Evolutionary conservation across 2,113 vertebrate genomes (phyloP).

Genomic region (Mohoua ochrocephala): DNA sequence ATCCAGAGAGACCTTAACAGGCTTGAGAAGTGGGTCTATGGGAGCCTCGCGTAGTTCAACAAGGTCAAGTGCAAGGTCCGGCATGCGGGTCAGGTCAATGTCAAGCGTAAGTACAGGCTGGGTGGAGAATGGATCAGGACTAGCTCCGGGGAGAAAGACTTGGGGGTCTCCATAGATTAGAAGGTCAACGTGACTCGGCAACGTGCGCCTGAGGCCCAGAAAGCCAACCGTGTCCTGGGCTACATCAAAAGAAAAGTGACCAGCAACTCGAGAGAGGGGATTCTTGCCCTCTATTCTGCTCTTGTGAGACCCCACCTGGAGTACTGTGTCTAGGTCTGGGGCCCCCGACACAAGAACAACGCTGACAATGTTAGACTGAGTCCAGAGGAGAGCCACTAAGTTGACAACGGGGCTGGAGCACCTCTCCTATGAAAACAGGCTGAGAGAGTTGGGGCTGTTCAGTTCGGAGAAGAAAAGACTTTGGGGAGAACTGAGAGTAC

Average conservation of each 20-base stretch:
- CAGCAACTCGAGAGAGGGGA: neutral
- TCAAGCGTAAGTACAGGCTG: neutral
- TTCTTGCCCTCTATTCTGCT: neutral
- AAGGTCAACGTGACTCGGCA: neutral
- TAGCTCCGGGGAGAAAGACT: neutral
- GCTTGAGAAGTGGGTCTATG: neutral
- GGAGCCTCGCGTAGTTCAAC: neutral
- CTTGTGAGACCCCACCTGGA: neutral
- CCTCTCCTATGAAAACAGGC: neutral
- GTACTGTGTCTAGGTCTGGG: neutral
- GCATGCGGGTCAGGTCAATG: neutral
- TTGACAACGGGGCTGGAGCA: neutral
- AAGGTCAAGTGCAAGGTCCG: neutral
- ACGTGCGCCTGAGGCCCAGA: neutral
- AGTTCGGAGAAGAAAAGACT: neutral
- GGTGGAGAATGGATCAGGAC: neutral
- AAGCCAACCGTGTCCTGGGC: accelerated
- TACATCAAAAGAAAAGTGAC: neutral
- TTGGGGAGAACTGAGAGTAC: neutral
- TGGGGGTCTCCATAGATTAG: neutral
- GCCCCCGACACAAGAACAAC: neutral
- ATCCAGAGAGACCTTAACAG: neutral
- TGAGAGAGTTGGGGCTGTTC: neutral
- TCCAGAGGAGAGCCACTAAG: neutral
- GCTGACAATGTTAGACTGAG: neutral